Evolutionary conservation across 2,888 invertebrate genomes (phyloP).

Genomic region (Drosophila siamana): DNA sequence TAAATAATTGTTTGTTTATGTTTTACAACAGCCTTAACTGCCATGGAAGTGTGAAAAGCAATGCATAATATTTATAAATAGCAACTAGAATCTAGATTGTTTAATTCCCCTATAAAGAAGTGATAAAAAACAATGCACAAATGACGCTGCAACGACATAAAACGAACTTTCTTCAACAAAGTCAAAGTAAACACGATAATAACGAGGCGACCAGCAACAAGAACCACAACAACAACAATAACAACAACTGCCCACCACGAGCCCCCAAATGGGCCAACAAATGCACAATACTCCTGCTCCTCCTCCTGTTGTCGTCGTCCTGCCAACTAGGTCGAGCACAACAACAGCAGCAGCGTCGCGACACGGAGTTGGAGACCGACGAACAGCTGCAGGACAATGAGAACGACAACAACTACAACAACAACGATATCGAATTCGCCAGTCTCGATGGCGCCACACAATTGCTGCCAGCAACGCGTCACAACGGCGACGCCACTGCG

Average conservation of each 20-base stretch:
- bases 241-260: conserved; percentile 32
- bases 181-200: conserved; percentile 40
- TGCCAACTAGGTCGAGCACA: conserved; percentile 74
- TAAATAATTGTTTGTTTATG: neutral
- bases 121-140: conserved; percentile 76
- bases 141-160: conserved; percentile 73
- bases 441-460: conserved; percentile 82
- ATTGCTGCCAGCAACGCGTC: conserved; percentile 71
- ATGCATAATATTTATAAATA: conserved; percentile 27
- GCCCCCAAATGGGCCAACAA: conserved; percentile 62
- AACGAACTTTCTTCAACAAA: conserved; percentile 58
- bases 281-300: conserved; percentile 48
- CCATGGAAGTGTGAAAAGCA: conserved; percentile 47
- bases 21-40: conserved; percentile 35
- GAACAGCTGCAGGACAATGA: conserved; percentile 64
- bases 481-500: conserved; percentile 68
- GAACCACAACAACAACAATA: conserved; percentile 12
- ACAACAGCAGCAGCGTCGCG: conserved; percentile 40
- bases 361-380: conserved; percentile 52
- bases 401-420: conserved; percentile 16
- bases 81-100: conserved; percentile 21
- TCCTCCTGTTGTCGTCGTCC: conserved; percentile 57
- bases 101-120: conserved; percentile 23
- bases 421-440: conserved; percentile 78
- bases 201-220: conserved; percentile 19